Base-by-base conservation (phyloP, 2,888 invertebrate genomes). In the Pristionchus japonicus region DNA sequence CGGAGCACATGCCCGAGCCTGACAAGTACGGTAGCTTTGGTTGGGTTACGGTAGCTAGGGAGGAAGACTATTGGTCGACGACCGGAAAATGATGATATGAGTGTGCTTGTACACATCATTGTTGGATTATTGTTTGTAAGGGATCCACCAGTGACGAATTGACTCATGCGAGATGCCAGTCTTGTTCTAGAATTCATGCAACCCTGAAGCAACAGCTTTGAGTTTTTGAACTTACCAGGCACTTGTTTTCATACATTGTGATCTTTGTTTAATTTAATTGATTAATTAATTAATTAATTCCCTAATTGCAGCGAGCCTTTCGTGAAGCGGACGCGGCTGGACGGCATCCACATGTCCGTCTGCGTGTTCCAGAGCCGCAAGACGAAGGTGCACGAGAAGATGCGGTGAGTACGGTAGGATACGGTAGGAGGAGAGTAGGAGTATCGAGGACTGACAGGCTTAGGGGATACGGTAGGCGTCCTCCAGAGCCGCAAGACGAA, bases 341-440 rank as follows among this genome's bases (percentile, higher is more conserved):
- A 85, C 40, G 15, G 15, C 40, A 43, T 52, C 13, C 85, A 85
- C 85, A 85, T 85, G 85, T 3, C 37, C 37, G 85, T 86, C 20
- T 86, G 86, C 37, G 86, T 86, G 0, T 86, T 86, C 52, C 67
- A 86, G 74, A 70, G 67, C 31, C 27, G 49, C 27, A 37, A 67
- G 74, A 86, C 86, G 47, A 67, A 74, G 67, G 47, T 40, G 40
- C 86, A 86, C 74, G 37, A 70, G 86, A 70, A 52, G 52, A 37
- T 86, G 49, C 67, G 86, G 86, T 86, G 74, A 64, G 82, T 49
- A 31, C 3, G 37, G 43, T 0, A 31, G 74, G 43, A n/a, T 43
- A 77, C 37, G 37, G 37, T 70, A 70, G 70, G 70, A 17, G 20
- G 3, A 9, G 57, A 15, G 13, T 57, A 57, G 57, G 9, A 20